Conservation (phyloP, 2,113 vertebrate species). For the Noturus placidus region DNA sequence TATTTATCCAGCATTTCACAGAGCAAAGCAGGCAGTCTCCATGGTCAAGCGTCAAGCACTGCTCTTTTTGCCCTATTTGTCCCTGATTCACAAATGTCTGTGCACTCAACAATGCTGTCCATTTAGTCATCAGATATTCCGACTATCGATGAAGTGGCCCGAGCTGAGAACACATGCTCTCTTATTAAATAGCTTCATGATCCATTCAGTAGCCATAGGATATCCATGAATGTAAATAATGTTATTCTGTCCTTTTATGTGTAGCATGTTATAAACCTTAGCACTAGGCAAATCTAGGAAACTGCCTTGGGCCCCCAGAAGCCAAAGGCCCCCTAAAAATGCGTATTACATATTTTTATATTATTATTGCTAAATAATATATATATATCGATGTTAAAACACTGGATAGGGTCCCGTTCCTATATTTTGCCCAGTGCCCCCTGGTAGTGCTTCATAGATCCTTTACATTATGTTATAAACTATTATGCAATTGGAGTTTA, state of each 20-base stretch:
- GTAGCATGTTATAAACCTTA: not conserved
- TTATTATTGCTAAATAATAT: no score
- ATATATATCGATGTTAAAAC: no score
- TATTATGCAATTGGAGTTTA: not conserved
- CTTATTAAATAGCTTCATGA: not conserved
- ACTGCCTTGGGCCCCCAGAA: no score
- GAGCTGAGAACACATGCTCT: not conserved
- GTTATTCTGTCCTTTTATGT: not conserved
- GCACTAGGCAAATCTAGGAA: no score
- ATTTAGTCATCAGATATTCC: conserved; percentile 9
- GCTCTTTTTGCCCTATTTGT: not conserved
- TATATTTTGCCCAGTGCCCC: no score
- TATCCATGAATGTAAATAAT: not conserved
- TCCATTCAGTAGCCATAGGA: not conserved
- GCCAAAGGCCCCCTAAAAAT: no score
- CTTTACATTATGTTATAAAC: not conserved
- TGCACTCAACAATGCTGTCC: conserved; percentile 9
- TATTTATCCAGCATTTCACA: conserved; percentile 8
- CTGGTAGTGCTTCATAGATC: not conserved
- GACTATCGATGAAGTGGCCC: conserved; percentile 4
- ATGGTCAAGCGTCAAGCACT: not conserved
- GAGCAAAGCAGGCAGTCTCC: not conserved
- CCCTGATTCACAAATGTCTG: conserved; percentile 22
- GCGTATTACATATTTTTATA: no score
- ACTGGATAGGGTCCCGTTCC: no score